Base-by-base conservation (phyloP, 2,797 vertebrate genomes). In the Steatocranus sp. region DNA sequence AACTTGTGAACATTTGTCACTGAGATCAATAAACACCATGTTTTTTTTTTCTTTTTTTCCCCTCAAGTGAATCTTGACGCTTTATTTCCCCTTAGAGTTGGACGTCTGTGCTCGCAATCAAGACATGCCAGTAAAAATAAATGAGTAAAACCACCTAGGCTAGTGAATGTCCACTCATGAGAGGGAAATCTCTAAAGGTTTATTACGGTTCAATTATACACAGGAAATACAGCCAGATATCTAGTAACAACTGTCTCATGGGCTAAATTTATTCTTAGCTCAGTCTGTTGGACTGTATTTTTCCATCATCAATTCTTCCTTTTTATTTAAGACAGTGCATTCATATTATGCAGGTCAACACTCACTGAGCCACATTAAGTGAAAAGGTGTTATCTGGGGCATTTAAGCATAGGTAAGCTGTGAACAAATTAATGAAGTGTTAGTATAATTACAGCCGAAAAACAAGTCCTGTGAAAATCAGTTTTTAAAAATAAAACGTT, bases 81-180 rank as follows among this genome's bases (percentile, higher is more conserved):
- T 73, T 74, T 25, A 88, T 83, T 86, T 89, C 53, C 76, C 82
- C 32, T 14, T 14, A 76, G 81, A 43, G 10, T 78, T 76, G 50
- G 46, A 49, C 3, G 27, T 61, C 80, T 78, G 78, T 46, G 56
- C 27, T 78, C 11, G 6, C 78, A 75, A 68, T 83, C 8, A 78
- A 66, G 38, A 75, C 70, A 77, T 78, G 78, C 50, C 66, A 49
- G 78, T 75, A 82, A 73, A 82, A 30, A 78, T 14, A 83, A 73
- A 81, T 23, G 38, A 50, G n/a, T 63, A 11, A 41, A 84, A 77
- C 53, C 49, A 75, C 53, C 36, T 81, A 49, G 51, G 32, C 27
- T 41, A 9, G 68, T 49, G 23, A 63, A 27, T 20, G 36, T 75
- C 48, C 75, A 54, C 56, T 49, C 14, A n/a, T 41, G n/a, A 50